A percentile compares a stretch with the other conserved stretches of the same genome.
Evolutionary conservation across 2,888 invertebrate genomes (phyloP).

Genomic region (Eilema sororculum): DNA sequence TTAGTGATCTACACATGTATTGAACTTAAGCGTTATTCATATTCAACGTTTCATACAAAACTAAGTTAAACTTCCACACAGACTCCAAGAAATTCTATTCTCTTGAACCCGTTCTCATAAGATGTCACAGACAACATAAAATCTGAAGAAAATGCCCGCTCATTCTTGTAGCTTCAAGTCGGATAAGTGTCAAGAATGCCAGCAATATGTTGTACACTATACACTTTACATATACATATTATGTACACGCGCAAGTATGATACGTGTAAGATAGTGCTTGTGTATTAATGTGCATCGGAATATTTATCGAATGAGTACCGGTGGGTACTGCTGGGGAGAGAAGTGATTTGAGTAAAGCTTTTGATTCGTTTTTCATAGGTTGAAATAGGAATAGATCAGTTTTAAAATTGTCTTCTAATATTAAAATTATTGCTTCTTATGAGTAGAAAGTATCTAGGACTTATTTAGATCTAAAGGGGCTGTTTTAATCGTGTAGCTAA

Average conservation of each 20-base stretch:
- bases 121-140: neutral
- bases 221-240: conserved; percentile 27
- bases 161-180: neutral
- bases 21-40: too few species aligned
- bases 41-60: too few species aligned
- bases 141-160: neutral
- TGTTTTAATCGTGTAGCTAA: too few species aligned
- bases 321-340: conserved; percentile 36
- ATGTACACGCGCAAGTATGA: conserved; percentile 36
- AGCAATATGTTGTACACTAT: neutral
- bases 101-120: neutral
- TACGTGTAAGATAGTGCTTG: conserved; percentile 26
- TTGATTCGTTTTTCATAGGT: neutral
- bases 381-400: neutral
- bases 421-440: neutral
- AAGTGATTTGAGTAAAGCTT: conserved; percentile 13
- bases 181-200: neutral
- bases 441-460: neutral
- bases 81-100: neutral
- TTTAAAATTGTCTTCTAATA: neutral
- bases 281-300: conserved; percentile 43
- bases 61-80: too few species aligned
- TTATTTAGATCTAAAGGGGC: neutral
- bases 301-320: conserved; percentile 24
- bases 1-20: too few species aligned